Evolutionary conservation across 2,888 invertebrate species (phyloP).

Genomic region (Strigamia maritima): DNA sequence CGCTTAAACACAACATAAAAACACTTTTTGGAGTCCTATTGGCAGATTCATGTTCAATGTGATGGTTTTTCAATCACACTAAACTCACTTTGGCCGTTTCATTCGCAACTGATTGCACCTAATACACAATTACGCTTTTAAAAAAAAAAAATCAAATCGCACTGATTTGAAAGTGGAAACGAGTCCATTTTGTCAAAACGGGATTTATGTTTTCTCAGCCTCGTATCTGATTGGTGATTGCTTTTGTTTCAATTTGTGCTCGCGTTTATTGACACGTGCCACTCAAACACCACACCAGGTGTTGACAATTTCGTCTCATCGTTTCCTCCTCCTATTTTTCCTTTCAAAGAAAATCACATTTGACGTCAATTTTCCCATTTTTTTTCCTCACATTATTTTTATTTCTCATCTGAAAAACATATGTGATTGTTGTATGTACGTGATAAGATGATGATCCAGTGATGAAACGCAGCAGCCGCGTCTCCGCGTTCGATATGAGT

Average conservation of each 20-base stretch:
- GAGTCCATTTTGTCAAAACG: constrained; percentile 1
- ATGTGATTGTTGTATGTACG: neutral
- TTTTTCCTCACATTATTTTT: neutral
- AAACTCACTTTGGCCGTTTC: neutral
- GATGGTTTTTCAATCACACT: neutral
- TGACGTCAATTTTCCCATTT: neutral
- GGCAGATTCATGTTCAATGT: neutral
- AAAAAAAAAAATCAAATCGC: neutral
- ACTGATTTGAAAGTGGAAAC: neutral
- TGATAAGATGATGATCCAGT: neutral
- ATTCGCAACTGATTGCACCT: no score
- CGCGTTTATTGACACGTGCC: constrained; percentile 34
- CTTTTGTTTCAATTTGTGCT: constrained; percentile 21
- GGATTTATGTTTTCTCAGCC: neutral
- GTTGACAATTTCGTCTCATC: constrained; percentile 5
- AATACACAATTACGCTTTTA: no score
- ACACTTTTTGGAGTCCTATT: neutral
- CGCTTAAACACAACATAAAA: no score
- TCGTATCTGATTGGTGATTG: constrained; percentile 22
- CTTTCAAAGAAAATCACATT: neutral
- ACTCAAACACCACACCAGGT: neutral
- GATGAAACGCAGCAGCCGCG: constrained; percentile 14
- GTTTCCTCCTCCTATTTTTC: neutral
- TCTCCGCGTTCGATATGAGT: constrained; percentile 4
- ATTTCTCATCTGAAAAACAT: neutral